Conservation (phyloP, 2,888 invertebrate genomes). For the Elysia crispata region DNA sequence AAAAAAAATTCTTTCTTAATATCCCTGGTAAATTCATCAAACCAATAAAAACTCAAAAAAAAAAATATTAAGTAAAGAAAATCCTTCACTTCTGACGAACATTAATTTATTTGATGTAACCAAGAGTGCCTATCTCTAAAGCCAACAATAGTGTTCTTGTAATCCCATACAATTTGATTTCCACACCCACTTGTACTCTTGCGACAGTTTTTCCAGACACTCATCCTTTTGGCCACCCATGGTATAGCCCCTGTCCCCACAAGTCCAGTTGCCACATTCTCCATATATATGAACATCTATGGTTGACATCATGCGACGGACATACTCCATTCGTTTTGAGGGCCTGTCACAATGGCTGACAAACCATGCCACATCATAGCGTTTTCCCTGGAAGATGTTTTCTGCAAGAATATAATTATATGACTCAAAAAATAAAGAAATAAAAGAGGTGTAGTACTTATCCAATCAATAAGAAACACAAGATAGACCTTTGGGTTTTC, state of each 20-base stretch:
- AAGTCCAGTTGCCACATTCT: slow-evolving; percentile 32
- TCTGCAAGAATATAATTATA: neutral
- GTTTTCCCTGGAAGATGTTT: slow-evolving; percentile 11
- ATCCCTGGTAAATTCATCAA: too few species aligned
- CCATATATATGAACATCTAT: slow-evolving; percentile 36
- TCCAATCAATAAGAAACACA: too few species aligned
- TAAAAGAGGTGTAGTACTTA: too few species aligned
- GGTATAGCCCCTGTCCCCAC: neutral
- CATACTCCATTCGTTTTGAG: slow-evolving; percentile 32
- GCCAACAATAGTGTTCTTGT: too few species aligned
- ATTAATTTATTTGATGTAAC: too few species aligned
- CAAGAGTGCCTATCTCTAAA: too few species aligned
- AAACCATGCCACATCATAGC: slow-evolving; percentile 38
- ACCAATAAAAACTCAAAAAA: too few species aligned
- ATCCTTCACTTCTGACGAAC: too few species aligned
- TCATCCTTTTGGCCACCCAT: neutral
- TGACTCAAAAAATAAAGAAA: neutral
- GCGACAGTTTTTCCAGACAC: neutral
- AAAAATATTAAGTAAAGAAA: too few species aligned
- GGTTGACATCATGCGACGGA: slow-evolving; percentile 32
- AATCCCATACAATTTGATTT: too few species aligned
- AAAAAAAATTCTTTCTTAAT: too few species aligned
- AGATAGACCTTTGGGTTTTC: too few species aligned
- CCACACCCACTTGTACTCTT: neutral
- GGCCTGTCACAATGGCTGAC: slow-evolving; percentile 30